Evolutionary conservation across 2,888 invertebrate genomes (phyloP).

Genomic region (Leptinotarsa haldemani): DNA sequence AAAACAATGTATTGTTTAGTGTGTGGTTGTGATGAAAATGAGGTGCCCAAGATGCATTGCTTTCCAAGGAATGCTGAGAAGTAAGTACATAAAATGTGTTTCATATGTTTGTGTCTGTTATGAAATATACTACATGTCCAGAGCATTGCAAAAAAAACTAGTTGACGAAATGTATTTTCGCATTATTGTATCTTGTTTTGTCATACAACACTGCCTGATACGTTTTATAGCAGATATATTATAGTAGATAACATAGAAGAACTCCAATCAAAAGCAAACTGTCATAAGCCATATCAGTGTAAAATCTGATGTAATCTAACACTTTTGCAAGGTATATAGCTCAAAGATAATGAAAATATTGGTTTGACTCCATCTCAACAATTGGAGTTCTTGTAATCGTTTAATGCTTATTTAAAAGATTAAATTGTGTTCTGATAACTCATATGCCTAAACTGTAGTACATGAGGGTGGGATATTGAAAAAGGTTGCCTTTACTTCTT

Average conservation of each 20-base stretch:
- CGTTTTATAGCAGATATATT: conserved; percentile 1
- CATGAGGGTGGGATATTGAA: conserved; percentile 25
- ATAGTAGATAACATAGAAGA: background rate
- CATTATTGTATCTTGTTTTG: background rate
- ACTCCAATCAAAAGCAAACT: background rate
- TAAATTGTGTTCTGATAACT: conserved; percentile 19
- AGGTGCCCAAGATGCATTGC: background rate
- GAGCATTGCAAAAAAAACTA: background rate
- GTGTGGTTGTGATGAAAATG: conserved; percentile 8
- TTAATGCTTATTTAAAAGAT: conserved; percentile 7
- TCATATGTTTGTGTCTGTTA: conserved; percentile 1
- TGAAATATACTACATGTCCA: conserved; percentile 1
- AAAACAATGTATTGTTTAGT: conserved; percentile 20
- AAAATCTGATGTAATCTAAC: conserved; percentile 1
- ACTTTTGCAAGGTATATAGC: conserved; percentile 1
- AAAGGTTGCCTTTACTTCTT: conserved; percentile 24
- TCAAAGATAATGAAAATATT: background rate
- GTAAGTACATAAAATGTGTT: background rate
- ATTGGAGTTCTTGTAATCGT: conserved; percentile 1
- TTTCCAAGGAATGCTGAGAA: background rate
- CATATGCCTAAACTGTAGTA: conserved; percentile 19
- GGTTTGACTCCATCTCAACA: conserved; percentile 1
- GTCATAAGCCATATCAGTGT: conserved; percentile 1
- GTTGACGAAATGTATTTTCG: conserved; percentile 1
- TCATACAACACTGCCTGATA: background rate